Conservation (phyloP, 1,140 invertebrate species). For the Thalassaphorura encarpata region DNA sequence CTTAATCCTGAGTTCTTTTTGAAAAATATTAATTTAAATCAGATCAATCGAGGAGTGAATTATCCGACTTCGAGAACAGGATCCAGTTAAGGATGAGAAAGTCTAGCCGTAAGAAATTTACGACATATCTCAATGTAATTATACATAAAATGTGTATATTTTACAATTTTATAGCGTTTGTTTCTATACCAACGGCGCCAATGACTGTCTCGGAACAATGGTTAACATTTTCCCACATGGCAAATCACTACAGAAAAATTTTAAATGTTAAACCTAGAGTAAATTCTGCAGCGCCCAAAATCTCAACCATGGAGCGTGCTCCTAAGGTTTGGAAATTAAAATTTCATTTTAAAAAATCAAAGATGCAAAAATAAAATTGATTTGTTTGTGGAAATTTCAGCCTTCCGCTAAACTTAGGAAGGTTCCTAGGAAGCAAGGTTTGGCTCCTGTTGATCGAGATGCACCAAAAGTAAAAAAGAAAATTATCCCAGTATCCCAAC, state of each 20-base stretch:
- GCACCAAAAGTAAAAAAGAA: background rate
- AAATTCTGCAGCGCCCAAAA: slow-evolving; percentile 26
- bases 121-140: background rate
- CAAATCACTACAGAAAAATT: slow-evolving; percentile 34
- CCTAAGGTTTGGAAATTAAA: background rate
- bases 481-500: background rate
- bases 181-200: slow-evolving; percentile 21
- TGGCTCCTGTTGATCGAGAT: background rate
- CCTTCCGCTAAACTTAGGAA: background rate
- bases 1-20: background rate
- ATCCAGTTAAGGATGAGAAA: slow-evolving; percentile 1
- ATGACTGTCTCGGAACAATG: slow-evolving; percentile 28
- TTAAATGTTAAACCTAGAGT: slow-evolving; percentile 33
- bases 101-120: slow-evolving; percentile 1
- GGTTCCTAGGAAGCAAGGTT: background rate
- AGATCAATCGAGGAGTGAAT: background rate
- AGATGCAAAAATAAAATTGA: background rate
- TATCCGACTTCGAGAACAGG: background rate
- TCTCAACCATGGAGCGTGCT: background rate
- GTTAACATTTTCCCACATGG: slow-evolving; percentile 34
- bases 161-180: slow-evolving; percentile 16
- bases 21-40: background rate
- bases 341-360: background rate
- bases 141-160: background rate
- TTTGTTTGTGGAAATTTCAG: background rate